These are phyloP conservation scores for Origma solitaria DNA, from an alignment of 2,113 vertebrate genomes.

Conservation along the genomic window DNA sequence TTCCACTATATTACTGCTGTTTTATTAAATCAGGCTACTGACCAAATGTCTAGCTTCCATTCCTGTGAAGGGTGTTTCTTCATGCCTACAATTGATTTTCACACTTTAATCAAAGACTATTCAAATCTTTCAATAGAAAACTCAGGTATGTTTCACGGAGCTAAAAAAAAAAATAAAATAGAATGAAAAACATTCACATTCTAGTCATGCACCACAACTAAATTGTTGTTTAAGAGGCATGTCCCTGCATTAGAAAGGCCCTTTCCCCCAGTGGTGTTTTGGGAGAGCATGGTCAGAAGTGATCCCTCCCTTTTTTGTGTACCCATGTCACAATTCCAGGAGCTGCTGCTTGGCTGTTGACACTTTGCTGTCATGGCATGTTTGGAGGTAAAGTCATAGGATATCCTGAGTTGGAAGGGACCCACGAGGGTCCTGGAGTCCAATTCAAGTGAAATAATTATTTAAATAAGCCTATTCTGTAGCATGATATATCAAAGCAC, in stretches of 20 bases:
- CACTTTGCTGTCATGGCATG: rapidly evolving
- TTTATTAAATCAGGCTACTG: conserved; percentile 46
- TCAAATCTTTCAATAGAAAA: conserved; percentile 11
- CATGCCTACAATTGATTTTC: conserved; percentile 60
- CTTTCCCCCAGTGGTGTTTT: not conserved
- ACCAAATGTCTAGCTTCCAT: conserved; percentile 13
- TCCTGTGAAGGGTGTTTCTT: conserved; percentile 34
- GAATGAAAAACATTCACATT: not conserved
- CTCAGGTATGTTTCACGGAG: conserved; percentile 1
- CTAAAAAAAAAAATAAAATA: not conserved
- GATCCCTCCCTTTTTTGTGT: not conserved
- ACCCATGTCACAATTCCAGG: not conserved
- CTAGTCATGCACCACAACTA: not conserved
- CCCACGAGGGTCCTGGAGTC: rapidly evolving
- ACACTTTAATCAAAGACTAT: conserved; percentile 47
- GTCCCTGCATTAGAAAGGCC: not conserved
- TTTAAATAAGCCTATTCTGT: not conserved
- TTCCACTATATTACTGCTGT: conserved; percentile 50
- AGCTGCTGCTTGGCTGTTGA: not conserved
- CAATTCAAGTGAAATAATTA: not conserved
- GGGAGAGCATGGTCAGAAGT: not conserved
- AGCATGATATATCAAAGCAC: not conserved
- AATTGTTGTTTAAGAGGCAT: not conserved
- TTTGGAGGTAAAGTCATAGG: not conserved
- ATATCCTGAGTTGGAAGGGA: not conserved